Base-by-base conservation (phyloP, 92 coral and sea anemone genomes). In the Actinostola sp. region DNA sequence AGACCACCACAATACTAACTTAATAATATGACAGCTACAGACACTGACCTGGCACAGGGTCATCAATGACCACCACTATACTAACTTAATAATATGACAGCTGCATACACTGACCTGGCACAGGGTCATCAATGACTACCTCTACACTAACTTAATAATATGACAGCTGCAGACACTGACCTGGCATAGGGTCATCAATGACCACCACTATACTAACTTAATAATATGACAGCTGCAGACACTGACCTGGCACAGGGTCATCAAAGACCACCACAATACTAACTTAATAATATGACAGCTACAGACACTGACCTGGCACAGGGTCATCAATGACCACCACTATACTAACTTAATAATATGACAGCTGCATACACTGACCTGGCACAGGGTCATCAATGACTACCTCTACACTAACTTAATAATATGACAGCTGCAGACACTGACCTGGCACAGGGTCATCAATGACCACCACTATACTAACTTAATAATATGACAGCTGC, bases 131-230 rank as follows among this genome's bases (percentile, higher is more conserved):
- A 90, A n/a, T n/a, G n/a, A n/a, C n/a, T n/a, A n/a, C n/a, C n/a
- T n/a, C n/a, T n/a, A n/a, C n/a, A n/a, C n/a, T n/a, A n/a, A n/a
- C n/a, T n/a, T 9, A 29, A 63, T 29, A 16, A 8, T 1, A 20
- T 16, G 15, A 29, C 17, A 31, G 8, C 23, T 1, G 15, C 8
- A 12, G 3, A n/a, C 17, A 14, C 26, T 19, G 56, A 93, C 98
- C 97, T 93, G 93, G 53, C 98, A 93, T 14, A 93, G 88, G 10
- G 92, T 90, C 2, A 93, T 71, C 92, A 90, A n/a, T n/a, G n/a
- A n/a, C n/a, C n/a, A n/a, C n/a, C n/a, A n/a, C n/a, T n/a, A n/a
- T n/a, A n/a, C n/a, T n/a, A n/a, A n/a, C n/a, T n/a, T 9, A 29
- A 63, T 29, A 16, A 8, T 1, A 20, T 16, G 15, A 29, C 17